These are phyloP conservation scores for Limenitis camilla DNA, from an alignment of 2,888 invertebrate species.

Conservation along the genomic window DNA sequence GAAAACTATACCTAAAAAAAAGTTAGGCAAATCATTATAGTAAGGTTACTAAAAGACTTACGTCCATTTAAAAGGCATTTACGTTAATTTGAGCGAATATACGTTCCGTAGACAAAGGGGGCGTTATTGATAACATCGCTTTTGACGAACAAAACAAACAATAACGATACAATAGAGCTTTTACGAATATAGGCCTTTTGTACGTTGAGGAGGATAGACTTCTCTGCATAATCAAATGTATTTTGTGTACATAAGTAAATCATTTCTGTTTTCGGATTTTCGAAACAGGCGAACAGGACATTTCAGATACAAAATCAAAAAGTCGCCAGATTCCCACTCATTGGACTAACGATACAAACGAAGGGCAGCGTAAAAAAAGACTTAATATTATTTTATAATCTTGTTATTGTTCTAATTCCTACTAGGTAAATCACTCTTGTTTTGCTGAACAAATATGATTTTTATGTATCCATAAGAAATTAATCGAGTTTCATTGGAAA, in stretches of 20 bases:
- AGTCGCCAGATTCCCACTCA: no score
- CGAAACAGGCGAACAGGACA: no score
- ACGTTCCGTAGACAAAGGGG: conserved; percentile 19
- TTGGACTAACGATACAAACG: no score
- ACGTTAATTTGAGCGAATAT: conserved; percentile 10
- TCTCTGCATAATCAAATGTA: conserved; percentile 39
- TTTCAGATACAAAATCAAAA: no score
- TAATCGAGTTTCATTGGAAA: no score
- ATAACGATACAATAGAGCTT: conserved; percentile 59
- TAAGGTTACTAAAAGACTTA: background rate
- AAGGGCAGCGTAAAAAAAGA: no score
- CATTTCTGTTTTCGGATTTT: background rate
- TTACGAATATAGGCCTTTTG: conserved; percentile 56
- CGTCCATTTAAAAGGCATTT: background rate
- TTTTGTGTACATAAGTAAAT: conserved; percentile 3
- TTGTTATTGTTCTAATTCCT: no score
- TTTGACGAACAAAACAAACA: conserved; percentile 53
- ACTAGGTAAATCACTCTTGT: no score
- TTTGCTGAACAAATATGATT: no score
- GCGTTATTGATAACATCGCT: conserved; percentile 48
- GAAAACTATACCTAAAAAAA: no score
- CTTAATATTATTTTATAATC: no score
- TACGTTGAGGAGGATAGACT: conserved; percentile 36
- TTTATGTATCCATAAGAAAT: no score
- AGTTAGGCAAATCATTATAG: background rate